Conservation (phyloP, 2,888 invertebrate species). For the Drosophila affinis region DNA sequence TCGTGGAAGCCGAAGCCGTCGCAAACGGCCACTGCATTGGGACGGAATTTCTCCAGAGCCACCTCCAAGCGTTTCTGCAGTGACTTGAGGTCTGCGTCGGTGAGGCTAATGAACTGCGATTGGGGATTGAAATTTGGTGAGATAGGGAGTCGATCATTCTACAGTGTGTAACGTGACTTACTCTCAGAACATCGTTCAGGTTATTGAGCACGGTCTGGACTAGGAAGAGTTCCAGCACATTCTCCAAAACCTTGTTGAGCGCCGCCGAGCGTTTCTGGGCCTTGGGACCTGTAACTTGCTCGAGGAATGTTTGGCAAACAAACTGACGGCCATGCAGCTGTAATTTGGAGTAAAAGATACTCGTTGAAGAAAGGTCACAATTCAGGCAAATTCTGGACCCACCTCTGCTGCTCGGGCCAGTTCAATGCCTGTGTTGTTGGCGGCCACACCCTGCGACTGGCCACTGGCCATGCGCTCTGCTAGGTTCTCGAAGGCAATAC, state of each 20-base stretch:
- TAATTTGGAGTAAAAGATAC: not conserved
- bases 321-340: conserved; percentile 93
- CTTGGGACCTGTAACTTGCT: conserved; percentile 85
- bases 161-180: conserved; percentile 80
- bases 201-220: conserved; percentile 90
- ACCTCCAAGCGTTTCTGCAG: conserved; percentile 89
- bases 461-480: conserved; percentile 88
- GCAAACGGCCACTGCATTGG: conserved; percentile 94
- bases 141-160: not conserved
- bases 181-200: conserved; percentile 91
- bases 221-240: conserved; percentile 91
- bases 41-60: conserved; percentile 89
- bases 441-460: conserved; percentile 89
- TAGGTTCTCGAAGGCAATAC: conserved; percentile 88
- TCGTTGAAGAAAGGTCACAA: not conserved
- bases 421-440: conserved; percentile 93
- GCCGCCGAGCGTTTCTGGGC: conserved; percentile 85
- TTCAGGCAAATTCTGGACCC: not conserved
- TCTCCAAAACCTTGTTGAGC: conserved; percentile 87
- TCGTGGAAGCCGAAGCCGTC: conserved; percentile 95
- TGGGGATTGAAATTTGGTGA: no score
- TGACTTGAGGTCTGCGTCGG: conserved; percentile 73
- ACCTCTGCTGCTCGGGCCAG: conserved; percentile 91
- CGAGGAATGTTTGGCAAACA: conserved; percentile 87
- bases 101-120: conserved; percentile 69